Evolutionary conservation across 1,140 invertebrate genomes (phyloP), one percentile per base, ranked within the genome.

Genomic region (Schlechtendalia chinensis): DNA sequence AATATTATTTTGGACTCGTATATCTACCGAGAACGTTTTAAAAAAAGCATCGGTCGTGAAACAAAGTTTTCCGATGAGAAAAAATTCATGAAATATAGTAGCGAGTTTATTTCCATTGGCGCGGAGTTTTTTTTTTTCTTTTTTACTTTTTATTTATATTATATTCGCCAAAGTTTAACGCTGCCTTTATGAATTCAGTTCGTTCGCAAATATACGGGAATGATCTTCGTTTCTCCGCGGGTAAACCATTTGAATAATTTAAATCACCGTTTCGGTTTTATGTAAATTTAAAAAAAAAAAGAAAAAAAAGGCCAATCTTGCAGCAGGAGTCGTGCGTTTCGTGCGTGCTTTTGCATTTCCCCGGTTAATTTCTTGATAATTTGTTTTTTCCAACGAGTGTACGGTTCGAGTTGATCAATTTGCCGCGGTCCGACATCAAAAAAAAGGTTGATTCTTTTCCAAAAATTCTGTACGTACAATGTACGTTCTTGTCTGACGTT

Each of bases 11-110:
- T 8, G 3, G 32, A 39, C 32, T 39, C 32, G 32, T 39, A 4
- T 39, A 39, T 8, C 3, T 8, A 39, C 32, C 32, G 3, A 8
- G 32, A 39, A 39, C 32, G 32, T 39, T 39, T 39, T 8, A 39
- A 39, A 3, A 39, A 39, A 39, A 39, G 32, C 32, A 8, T 8
- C 32, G 32, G 32, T 39, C 32, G 32, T 39, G 32, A 39, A 39
- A 39, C 32, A 39, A 58, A 58, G 71, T 74, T 56, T 72, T 54
- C 4, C 50, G 10, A n/a, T 14, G 1, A 22, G 32, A 39, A 54
- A 53, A 74, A 74, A 74, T 24, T 53, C 69, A n/a, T 32, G n/a
- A 56, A 74, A 22, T 74, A 74, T 74, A 56, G 29, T 56, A 74
- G 14, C 8, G 11, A 56, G 27, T 74, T 72, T 39, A 11, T n/a